Percentiles rank a stretch among this genome's conserved stretches.
Evolutionary conservation across 2,113 vertebrate species (phyloP).

Genomic region (Anguilla rostrata): DNA sequence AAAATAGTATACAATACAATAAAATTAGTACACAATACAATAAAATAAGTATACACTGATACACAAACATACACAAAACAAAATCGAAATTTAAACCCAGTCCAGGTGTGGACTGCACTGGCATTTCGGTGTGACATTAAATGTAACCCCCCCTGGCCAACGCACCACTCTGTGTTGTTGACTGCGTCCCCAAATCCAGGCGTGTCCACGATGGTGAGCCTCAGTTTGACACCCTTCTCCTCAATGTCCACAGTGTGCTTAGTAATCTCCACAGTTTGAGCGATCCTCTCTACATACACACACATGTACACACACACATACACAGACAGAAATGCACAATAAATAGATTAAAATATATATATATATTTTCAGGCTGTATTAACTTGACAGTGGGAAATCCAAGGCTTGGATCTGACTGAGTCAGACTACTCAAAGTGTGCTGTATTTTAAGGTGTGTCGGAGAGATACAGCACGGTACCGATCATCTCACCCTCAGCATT

Average conservation of each 20-base stretch:
- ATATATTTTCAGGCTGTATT: too few species aligned
- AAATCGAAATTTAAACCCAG: too few species aligned
- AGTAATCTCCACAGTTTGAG: slow-evolving; percentile 63
- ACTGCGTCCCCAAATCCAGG: slow-evolving; percentile 74
- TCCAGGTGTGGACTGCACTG: too few species aligned
- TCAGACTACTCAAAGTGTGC: neutral
- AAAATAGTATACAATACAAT: too few species aligned
- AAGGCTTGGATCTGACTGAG: too few species aligned
- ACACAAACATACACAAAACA: too few species aligned
- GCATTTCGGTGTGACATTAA: too few species aligned
- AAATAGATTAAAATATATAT: too few species aligned
- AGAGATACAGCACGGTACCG: neutral
- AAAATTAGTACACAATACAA: too few species aligned
- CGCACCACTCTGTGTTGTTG: slow-evolving; percentile 62
- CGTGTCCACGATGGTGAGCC: slow-evolving; percentile 72
- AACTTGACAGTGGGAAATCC: too few species aligned
- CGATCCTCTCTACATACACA: slow-evolving; percentile 62
- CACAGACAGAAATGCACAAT: neutral
- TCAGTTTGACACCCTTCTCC: slow-evolving; percentile 84
- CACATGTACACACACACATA: neutral
- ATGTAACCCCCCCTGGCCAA: neutral
- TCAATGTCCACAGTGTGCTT: slow-evolving; percentile 88
- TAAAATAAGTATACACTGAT: too few species aligned
- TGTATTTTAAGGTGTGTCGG: neutral
- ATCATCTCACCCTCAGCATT: slow-evolving; percentile 63